Base-by-base conservation (phyloP, 2,888 invertebrate species). In the Ephialtes manifestator region DNA sequence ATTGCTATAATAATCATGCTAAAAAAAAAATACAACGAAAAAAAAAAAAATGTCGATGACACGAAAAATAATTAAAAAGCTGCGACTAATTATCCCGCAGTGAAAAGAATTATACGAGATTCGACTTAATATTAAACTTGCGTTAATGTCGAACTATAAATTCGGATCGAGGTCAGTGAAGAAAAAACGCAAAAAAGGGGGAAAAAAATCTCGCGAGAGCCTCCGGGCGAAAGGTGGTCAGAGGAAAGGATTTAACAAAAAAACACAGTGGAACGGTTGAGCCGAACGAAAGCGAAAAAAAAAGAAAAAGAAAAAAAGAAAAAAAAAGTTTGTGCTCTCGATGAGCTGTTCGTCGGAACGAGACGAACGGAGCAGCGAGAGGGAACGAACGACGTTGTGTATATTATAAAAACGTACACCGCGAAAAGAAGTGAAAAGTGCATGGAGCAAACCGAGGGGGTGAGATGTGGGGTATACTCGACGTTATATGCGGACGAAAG, bases 81-180 rank as follows among this genome's bases (percentile, higher is more conserved):
- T 5, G 1, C 8, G 18, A 20, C n/a, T n/a, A 53, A 53, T 53
- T 53, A 60, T 58, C 13, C 58, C 11, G 24, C 4, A 24, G 13
- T 11, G 20, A 15, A 58, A 58, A 11, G 13, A 24, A 13, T 15
- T 3, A 13, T 31, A 0, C 13, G n/a, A 28, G 60, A 13, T 31
- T 31, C n/a, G n/a, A 15, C 8, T 58, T n/a, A 31, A 18, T 7
- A n/a, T 51, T n/a, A 60, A 60, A 63, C 18, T 10, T 0, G 4
- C 39, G 35, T 39, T 65, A 35, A 18, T 43, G 48, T 58, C 51
- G 67, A 7, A 11, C 13, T 31, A 65, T 39, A 84, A 89, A 89
- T 85, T 53, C 84, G 76, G 87, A 88, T 86, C 85, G 88, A 86
- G 89, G 87, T 81, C 87, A 86, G 78, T 35, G 77, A 48, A 39